Evolutionary conservation across 2,113 vertebrate genomes (phyloP).

Genomic region (Eulacestoma nigropectus): DNA sequence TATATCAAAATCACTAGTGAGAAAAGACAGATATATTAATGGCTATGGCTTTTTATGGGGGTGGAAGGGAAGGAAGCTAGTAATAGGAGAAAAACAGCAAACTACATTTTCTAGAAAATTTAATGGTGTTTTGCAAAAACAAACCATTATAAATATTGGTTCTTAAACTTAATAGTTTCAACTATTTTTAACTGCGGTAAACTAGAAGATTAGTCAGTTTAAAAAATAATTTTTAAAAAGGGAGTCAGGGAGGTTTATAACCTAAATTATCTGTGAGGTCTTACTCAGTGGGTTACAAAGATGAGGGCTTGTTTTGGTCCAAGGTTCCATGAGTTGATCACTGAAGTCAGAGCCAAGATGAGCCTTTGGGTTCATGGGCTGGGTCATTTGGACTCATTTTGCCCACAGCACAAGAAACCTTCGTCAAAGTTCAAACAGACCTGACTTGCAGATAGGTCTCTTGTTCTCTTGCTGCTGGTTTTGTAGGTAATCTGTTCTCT

Average conservation of each 20-base stretch:
- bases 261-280: neutral
- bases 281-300: neutral
- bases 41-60: neutral
- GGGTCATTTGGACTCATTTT: neutral
- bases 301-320: neutral
- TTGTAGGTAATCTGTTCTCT: neutral
- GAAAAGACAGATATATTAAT: neutral
- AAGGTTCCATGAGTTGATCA: neutral
- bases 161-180: neutral
- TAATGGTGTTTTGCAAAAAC: neutral
- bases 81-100: neutral
- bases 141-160: neutral
- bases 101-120: neutral
- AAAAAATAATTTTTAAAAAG: neutral
- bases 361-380: neutral
- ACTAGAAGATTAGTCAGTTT: neutral
- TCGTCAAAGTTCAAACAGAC: neutral
- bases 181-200: neutral
- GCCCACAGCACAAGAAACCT: neutral
- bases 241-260: neutral
- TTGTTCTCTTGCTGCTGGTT: neutral
- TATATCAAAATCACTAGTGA: neutral
- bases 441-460: neutral
- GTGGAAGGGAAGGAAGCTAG: neutral
- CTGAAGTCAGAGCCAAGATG: neutral